phyloP scores from a whole-genome alignment of 37 sponge, comb jelly and placozoan species.

The Cladorhizidae sp. region DNA sequence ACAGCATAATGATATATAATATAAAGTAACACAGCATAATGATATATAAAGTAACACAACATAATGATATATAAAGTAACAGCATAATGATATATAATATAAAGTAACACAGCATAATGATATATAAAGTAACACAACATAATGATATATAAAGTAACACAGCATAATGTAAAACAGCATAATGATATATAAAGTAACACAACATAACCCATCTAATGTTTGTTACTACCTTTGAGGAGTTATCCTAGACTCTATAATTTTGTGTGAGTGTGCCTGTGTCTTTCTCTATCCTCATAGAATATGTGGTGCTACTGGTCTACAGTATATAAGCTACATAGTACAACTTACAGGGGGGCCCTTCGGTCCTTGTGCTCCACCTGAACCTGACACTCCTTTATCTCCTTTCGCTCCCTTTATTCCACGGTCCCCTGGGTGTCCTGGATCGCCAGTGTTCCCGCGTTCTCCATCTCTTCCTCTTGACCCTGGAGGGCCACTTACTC shows the following conservation, averaged over 20 bases:
- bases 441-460: slow-evolving; percentile 7
- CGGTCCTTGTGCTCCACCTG: slow-evolving; percentile 47
- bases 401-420: slow-evolving; percentile 65
- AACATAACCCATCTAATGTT: too few species aligned
- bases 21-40: too few species aligned
- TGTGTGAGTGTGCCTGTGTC: background rate
- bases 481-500: slow-evolving; percentile 66
- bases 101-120: too few species aligned
- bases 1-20: too few species aligned
- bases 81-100: too few species aligned
- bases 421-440: slow-evolving; percentile 45
- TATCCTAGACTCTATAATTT: too few species aligned
- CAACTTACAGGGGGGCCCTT: slow-evolving; percentile 51
- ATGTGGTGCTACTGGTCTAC: background rate
- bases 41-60: too few species aligned
- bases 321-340: background rate
- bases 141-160: too few species aligned
- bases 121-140: too few species aligned
- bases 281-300: background rate
- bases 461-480: slow-evolving; percentile 61
- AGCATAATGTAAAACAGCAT: too few species aligned
- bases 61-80: too few species aligned
- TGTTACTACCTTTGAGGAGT: background rate
- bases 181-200: too few species aligned
- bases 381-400: slow-evolving; percentile 48